A percentile compares a stretch with the other conserved stretches of the same genome.
Conservation (phyloP, 2,113 vertebrate genomes). For the Phodopus roborovskii region DNA sequence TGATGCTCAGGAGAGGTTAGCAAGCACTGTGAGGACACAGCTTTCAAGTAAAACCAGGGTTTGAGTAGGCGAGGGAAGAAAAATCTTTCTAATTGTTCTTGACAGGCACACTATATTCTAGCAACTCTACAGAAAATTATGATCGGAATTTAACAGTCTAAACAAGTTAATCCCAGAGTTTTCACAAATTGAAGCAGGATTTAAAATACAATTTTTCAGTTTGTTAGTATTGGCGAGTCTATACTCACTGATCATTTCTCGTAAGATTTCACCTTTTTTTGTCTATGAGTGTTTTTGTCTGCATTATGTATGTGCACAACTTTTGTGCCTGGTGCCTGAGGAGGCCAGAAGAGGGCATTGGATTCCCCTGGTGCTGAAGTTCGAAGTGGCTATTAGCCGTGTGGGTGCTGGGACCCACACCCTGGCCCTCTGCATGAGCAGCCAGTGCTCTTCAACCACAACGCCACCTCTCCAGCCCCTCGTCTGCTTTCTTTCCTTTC, state of each 20-base stretch:
- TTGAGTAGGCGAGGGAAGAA: constrained; percentile 28
- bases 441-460: background rate
- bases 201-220: constrained; percentile 34
- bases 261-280: background rate
- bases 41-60: constrained; percentile 18
- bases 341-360: background rate
- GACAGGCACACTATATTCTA: constrained; percentile 17
- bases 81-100: constrained; percentile 47
- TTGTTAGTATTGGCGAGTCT: constrained; percentile 19
- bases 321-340: background rate
- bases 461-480: background rate
- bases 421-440: background rate
- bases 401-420: background rate
- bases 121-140: background rate
- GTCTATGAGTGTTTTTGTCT: background rate
- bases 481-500: background rate
- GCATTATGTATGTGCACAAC: background rate
- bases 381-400: background rate
- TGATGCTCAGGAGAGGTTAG: background rate
- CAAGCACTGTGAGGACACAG: background rate
- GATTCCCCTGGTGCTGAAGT: background rate
- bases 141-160: too few relatives aligned
- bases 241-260: background rate
- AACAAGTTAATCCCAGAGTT: too few relatives aligned
- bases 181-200: constrained; percentile 45